Conservation (phyloP, 1,140 invertebrate genomes). For the Grapholita molesta region DNA sequence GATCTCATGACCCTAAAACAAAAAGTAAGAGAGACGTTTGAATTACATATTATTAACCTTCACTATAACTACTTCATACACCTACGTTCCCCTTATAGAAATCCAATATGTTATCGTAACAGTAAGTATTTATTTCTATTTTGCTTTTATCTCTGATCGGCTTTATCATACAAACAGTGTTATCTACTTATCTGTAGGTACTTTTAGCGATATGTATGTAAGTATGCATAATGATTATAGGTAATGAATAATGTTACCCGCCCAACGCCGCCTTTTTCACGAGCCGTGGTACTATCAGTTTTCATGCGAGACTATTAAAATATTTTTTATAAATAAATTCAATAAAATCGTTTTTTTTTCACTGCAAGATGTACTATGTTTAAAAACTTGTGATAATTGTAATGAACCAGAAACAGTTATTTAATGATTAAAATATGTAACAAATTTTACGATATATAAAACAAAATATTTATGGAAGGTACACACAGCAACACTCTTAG, state of each 20-base stretch:
- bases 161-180: slow-evolving; percentile 1
- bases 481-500: too few species aligned
- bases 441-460: too few species aligned
- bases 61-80: background rate
- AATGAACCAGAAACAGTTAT: too few species aligned
- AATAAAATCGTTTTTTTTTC: too few species aligned
- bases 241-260: too few species aligned
- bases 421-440: too few species aligned
- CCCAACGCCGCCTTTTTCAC: background rate
- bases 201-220: background rate
- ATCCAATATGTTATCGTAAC: slow-evolving; percentile 7
- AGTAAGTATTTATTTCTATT: background rate
- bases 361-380: too few species aligned
- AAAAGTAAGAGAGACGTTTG: too few species aligned
- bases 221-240: slow-evolving; percentile 1
- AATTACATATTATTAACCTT: background rate
- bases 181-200: slow-evolving; percentile 1
- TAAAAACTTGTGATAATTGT: too few species aligned
- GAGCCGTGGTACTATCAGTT: background rate
- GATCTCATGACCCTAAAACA: too few species aligned
- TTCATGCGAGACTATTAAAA: background rate
- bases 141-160: slow-evolving; percentile 6
- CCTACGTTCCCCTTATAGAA: background rate
- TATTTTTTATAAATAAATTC: background rate
- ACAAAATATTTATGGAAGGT: too few species aligned